Conservation (phyloP, 2,888 invertebrate genomes). For the Dioctria rufipes region DNA sequence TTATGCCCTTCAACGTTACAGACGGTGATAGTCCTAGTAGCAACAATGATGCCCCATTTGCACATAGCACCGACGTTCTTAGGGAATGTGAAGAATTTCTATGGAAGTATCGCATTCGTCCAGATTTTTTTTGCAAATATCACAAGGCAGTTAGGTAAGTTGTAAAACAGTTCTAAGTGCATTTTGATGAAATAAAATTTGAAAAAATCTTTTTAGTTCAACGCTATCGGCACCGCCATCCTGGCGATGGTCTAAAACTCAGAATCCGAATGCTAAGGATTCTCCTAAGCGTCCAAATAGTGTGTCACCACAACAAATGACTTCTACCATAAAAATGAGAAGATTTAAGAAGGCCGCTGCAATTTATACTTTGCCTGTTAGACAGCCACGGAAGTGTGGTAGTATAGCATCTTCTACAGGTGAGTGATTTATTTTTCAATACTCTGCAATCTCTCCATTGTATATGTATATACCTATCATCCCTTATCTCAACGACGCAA, state of each 20-base stretch:
- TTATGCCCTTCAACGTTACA: slow-evolving; percentile 61
- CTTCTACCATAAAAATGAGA: slow-evolving; percentile 62
- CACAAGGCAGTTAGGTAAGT: slow-evolving; percentile 73
- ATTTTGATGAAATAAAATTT: slow-evolving; percentile 26
- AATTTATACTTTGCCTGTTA: slow-evolving; percentile 68
- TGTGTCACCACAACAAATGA: slow-evolving; percentile 34
- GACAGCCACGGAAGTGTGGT: slow-evolving; percentile 63
- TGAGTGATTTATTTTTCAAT: slow-evolving; percentile 51
- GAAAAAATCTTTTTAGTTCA: slow-evolving; percentile 57
- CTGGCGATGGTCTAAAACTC: slow-evolving; percentile 47
- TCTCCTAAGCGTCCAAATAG: slow-evolving; percentile 31
- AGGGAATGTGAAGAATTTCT: slow-evolving; percentile 78
- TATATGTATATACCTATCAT: too few species aligned
- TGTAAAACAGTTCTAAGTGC: slow-evolving; percentile 55
- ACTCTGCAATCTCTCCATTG: not conserved
- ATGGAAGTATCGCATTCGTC: slow-evolving; percentile 78
- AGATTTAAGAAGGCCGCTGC: slow-evolving; percentile 67
- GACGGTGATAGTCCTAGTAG: slow-evolving; percentile 45
- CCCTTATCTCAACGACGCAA: too few species aligned
- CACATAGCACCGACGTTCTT: slow-evolving; percentile 65
- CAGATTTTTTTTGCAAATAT: slow-evolving; percentile 85
- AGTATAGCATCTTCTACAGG: slow-evolving; percentile 62
- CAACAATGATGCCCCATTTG: slow-evolving; percentile 56
- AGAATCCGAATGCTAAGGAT: slow-evolving; percentile 24
- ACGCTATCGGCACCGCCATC: slow-evolving; percentile 59